Base-by-base conservation (phyloP, 2,797 vertebrate genomes). In the Leontocebus nigricollis region DNA sequence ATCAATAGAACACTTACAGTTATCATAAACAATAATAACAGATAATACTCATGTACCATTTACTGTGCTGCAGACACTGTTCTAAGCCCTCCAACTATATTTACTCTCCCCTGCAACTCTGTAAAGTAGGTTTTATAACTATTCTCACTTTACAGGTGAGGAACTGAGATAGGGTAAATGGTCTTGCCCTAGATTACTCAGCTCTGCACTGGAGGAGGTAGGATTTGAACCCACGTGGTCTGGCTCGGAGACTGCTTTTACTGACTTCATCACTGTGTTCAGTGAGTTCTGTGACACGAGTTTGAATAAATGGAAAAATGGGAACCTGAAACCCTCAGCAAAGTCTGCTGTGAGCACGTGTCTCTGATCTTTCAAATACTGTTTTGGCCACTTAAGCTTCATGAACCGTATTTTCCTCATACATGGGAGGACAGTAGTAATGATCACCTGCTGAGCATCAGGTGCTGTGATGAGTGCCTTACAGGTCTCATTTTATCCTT, bases 171-270 rank as follows among this genome's bases (percentile, higher is more conserved):
- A 2, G 13, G 20, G 48, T 13, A 48, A 13, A 9, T 46, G 11
- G 11, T n/a, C 39, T n/a, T 75, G 44, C 13, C 46, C 0, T 0
- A 50, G 13, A 13, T 9, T 0, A 12, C 39, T 59, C 8, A 1
- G 57, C 80, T 57, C 44, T 13, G 22, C 1, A 15, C n/a, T 13
- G 52, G 70, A 20, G 41, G 64, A 19, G 17, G 26, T 39, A 20
- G 70, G 46, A 9, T 50, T 72, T 76, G 92, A 81, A 81, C 64
- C 55, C 20, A 5, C 19, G 27, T 0, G 3, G 3, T 64, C 59
- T 30, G 1, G 26, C 24, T 52, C n/a, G 15, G 76, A 73, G 14
- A 0, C 2, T 10, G 17, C 41, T 33, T n/a, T 17, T 26, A 10
- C 13, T 30, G n/a, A 8, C 26, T 27, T 57, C 39, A 19, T 26